phyloP scores from a whole-genome alignment of 1,140 invertebrate species.

The Neodiprion lecontei region DNA sequence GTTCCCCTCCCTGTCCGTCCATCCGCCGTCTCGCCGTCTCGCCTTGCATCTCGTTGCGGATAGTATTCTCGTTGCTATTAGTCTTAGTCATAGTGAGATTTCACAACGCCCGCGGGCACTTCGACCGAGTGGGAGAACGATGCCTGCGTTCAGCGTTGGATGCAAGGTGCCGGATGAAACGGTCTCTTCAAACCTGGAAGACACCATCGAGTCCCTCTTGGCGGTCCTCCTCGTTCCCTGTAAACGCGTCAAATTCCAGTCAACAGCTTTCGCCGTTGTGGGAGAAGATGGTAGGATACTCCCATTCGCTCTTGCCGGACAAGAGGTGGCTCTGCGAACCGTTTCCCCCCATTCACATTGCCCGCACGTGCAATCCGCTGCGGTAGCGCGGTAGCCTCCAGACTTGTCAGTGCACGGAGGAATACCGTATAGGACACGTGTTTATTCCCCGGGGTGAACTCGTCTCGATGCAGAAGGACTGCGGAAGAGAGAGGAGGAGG shows the following conservation, averaged over 20 bases:
- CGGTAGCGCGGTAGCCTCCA: too few relatives aligned
- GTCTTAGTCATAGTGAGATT: background rate
- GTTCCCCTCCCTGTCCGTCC: background rate
- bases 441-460: constrained; percentile 25
- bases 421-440: constrained; percentile 31
- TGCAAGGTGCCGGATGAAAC: too few relatives aligned
- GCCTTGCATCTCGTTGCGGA: background rate
- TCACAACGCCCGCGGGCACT: background rate
- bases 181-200: too few relatives aligned
- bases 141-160: too few relatives aligned
- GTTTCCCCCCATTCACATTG: constrained; percentile 23
- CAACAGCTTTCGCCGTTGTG: constrained; percentile 14
- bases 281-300: constrained; percentile 24
- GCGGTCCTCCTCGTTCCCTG: too few relatives aligned
- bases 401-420: background rate
- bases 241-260: too few relatives aligned
- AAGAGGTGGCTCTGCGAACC: background rate
- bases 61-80: background rate
- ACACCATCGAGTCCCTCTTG: too few relatives aligned
- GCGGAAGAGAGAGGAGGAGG: background rate
- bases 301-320: constrained; percentile 16
- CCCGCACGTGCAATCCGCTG: constrained; percentile 29
- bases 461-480: background rate
- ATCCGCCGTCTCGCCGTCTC: background rate
- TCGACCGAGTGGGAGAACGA: too few relatives aligned